phyloP scores from a whole-genome alignment of 2,113 vertebrate genomes.

The Alligator sinensis region DNA sequence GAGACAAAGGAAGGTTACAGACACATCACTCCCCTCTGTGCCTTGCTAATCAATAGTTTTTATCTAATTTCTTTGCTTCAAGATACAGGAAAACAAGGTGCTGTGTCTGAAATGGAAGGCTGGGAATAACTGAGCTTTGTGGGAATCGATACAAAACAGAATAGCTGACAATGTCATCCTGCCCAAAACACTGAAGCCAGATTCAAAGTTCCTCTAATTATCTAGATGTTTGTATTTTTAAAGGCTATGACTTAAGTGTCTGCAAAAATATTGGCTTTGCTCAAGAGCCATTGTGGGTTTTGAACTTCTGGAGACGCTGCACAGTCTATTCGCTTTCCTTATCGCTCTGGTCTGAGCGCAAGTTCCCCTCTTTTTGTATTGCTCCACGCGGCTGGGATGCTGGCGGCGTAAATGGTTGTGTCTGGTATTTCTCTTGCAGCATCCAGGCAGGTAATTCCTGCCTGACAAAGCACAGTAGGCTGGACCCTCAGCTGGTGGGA shows the following conservation, averaged over 20 bases:
- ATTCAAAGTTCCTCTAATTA: conserved; percentile 65
- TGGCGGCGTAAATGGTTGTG: background rate
- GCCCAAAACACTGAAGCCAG: conserved; percentile 41
- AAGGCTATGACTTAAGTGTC: conserved; percentile 26
- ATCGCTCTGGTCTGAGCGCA: background rate
- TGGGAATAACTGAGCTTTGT: conserved; percentile 55
- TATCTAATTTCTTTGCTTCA: conserved; percentile 70
- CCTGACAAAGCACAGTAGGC: background rate
- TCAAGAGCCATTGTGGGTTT: conserved; percentile 16
- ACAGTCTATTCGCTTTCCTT: conserved; percentile 23
- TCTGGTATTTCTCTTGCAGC: background rate
- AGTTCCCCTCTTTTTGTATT: background rate
- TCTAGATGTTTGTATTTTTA: conserved; percentile 52
- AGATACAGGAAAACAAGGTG: conserved; percentile 62
- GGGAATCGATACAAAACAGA: conserved; percentile 54
- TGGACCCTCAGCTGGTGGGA: background rate
- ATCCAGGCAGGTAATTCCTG: background rate
- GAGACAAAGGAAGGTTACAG: conserved; percentile 67
- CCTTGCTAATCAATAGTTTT: conserved; percentile 60
- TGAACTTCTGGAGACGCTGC: conserved; percentile 19
- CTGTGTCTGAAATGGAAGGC: conserved; percentile 54
- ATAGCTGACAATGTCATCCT: conserved; percentile 59
- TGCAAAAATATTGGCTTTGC: background rate
- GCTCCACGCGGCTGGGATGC: too few species aligned
- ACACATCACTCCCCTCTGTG: conserved; percentile 42